Conservation (phyloP, 2,113 vertebrate species). For the Hippocampus mohnikei region DNA sequence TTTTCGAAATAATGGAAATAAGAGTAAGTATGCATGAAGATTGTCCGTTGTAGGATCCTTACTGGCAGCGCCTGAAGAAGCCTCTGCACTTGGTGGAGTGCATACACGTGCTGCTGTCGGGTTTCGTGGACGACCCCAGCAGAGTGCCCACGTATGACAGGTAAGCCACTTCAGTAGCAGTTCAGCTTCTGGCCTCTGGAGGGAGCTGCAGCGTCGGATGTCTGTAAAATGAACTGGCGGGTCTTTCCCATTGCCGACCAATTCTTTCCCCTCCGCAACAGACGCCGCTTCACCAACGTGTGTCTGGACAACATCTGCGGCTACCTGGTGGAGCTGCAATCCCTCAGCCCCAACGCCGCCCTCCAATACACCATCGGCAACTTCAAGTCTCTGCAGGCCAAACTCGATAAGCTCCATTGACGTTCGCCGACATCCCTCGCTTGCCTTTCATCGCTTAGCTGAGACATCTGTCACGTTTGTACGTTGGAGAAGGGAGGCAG, state of each 20-base stretch:
- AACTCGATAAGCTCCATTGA: constrained; percentile 90
- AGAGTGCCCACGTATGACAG: constrained; percentile 83
- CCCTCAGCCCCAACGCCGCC: constrained; percentile 80
- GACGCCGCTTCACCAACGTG: constrained; percentile 87
- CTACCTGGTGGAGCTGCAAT: constrained; percentile 95
- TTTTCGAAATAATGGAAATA: neutral
- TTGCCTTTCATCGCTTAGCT: constrained; percentile 28
- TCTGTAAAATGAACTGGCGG: neutral
- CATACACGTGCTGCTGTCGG: constrained; percentile 85
- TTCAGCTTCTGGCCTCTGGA: constrained; percentile 16
- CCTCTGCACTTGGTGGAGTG: constrained; percentile 92
- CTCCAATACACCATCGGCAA: constrained; percentile 84
- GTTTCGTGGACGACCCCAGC: constrained; percentile 87
- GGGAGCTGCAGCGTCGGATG: neutral
- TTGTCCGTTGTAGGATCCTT: constrained; percentile 79
- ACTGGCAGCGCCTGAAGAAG: constrained; percentile 89
- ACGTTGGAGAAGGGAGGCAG: neutral
- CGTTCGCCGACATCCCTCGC: neutral
- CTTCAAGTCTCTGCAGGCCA: constrained; percentile 93
- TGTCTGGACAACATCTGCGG: constrained; percentile 92
- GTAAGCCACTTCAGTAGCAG: constrained; percentile 41
- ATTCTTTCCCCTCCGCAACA: constrained; percentile 44
- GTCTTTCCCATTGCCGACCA: neutral
- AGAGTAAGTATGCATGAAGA: too few species aligned
- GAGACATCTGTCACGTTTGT: constrained; percentile 1